phyloP scores from a whole-genome alignment of 2,888 invertebrate genomes.

The Hoplodrina ambigua region DNA sequence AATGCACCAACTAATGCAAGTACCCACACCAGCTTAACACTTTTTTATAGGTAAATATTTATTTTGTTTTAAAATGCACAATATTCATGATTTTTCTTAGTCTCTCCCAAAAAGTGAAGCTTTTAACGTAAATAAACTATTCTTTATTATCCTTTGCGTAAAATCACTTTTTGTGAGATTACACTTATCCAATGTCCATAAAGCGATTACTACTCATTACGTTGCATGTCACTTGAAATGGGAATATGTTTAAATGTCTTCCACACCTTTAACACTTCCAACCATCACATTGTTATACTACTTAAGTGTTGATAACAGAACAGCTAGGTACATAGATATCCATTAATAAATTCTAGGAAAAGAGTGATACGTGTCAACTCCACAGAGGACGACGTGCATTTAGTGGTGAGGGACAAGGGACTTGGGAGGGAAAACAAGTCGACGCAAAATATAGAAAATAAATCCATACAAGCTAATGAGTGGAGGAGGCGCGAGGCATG shows the following conservation, averaged over 20 bases:
- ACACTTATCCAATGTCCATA: not conserved
- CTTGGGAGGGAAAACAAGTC: slow-evolving; percentile 94
- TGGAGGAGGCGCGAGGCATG: slow-evolving; percentile 96
- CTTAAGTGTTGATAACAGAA: slow-evolving; percentile 68
- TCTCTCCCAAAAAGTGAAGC: slow-evolving; percentile 12
- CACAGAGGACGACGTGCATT: slow-evolving; percentile 94
- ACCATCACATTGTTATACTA: slow-evolving; percentile 44
- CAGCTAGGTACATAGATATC: slow-evolving; percentile 89
- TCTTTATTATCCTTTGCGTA: not conserved
- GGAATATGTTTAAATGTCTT: slow-evolving; percentile 29
- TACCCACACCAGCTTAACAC: slow-evolving; percentile 77
- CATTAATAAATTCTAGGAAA: slow-evolving; percentile 92
- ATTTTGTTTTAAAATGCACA: slow-evolving; percentile 54
- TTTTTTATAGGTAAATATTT: slow-evolving; percentile 78
- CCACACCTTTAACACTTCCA: slow-evolving; percentile 25
- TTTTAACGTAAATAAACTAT: not conserved
- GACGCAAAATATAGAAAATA: slow-evolving; percentile 93
- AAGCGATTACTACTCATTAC: slow-evolving; percentile 1
- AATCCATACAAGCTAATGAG: slow-evolving; percentile 94
- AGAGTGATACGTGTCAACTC: slow-evolving; percentile 94
- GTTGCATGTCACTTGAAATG: slow-evolving; percentile 50
- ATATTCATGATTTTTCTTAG: slow-evolving; percentile 10
- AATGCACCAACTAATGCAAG: slow-evolving; percentile 84
- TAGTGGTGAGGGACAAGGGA: slow-evolving; percentile 93
- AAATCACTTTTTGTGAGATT: slow-evolving; percentile 29